Base-by-base conservation (phyloP, 2,113 vertebrate genomes). In the Abramis brama region DNA sequence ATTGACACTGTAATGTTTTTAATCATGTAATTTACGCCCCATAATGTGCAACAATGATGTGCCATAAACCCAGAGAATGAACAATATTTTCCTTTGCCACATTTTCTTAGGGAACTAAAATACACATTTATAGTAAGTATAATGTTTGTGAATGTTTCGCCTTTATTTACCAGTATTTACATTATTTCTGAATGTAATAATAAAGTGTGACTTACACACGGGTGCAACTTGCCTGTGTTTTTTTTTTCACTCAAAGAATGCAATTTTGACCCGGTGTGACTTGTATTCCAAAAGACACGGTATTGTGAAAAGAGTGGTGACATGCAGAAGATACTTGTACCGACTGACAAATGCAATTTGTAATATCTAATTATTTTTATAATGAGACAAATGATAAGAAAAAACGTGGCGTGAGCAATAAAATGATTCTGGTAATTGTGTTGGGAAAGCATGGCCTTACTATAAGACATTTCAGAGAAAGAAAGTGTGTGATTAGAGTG, bases 391-490 rank as follows among this genome's bases (percentile, higher is more conserved):
- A 52, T 62, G 45, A 45, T 47, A 27, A 27, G 6, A 27, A 27
- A 68, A 8, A 83, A 52, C 5, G 50, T 52, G 50, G 15, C 60
- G 57, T 62, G 33, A 47, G 64, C 39, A 71, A 11, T 71, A 82
- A 5, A 55, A 11, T 15, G 4, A 30, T 36, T 52, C 27, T 33
- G n/a, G 57, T 25, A 59, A 39, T 21, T 11, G 43, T 50, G 60
- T 30, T 81, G 60, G 66, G 79, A 81, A 30, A 81, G 62, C 79
- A 82, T 47, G 62, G 62, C 79, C 79, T 21, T 33, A 68, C 17
- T 17, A 70, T 52, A 70, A n/a, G 1, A 78, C 15, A 25, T 27
- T 8, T 39, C 13, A 59, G 33, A 21, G 15, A 39, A 9, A 75
- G 11, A 66, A n/a, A 64, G 52, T 6, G 43, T 36, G 60, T 76